phyloP scores from a whole-genome alignment of 2,888 invertebrate genomes.

The Luffia ferchaultella region DNA sequence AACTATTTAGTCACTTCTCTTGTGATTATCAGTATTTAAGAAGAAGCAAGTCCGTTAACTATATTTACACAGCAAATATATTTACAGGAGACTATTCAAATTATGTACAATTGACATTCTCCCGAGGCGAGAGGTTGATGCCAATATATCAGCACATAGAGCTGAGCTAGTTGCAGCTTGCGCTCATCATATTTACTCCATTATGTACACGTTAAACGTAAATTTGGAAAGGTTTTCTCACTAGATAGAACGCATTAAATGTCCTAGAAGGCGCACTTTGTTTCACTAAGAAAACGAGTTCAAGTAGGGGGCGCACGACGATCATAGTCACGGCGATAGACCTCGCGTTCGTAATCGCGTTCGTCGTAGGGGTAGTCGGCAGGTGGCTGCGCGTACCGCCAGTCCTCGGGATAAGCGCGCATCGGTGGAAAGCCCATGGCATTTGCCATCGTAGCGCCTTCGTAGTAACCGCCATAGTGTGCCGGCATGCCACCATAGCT shows the following conservation, averaged over 20 bases:
- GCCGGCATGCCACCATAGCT: conserved; percentile 57
- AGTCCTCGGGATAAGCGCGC: conserved; percentile 52
- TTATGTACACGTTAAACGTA: too few species aligned
- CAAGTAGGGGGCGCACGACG: conserved; percentile 70
- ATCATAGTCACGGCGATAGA: conserved; percentile 71
- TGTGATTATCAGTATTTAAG: conserved; percentile 42
- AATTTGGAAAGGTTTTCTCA: too few species aligned
- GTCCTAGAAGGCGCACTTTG: too few species aligned
- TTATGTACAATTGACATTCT: neutral
- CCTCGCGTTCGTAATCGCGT: conserved; percentile 63
- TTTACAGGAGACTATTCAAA: conserved; percentile 6
- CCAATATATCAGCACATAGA: too few species aligned
- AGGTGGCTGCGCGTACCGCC: conserved; percentile 47
- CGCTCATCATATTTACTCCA: too few species aligned
- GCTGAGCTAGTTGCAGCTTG: too few species aligned
- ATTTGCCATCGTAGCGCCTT: conserved; percentile 45
- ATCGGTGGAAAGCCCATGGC: conserved; percentile 61
- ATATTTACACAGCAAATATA: conserved; percentile 36
- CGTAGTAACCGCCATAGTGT: conserved; percentile 49
- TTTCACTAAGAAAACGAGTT: neutral
- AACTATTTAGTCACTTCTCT: conserved; percentile 62
- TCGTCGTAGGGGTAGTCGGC: conserved; percentile 61
- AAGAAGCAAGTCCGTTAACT: conserved; percentile 33
- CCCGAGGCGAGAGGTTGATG: neutral
- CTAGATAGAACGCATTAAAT: too few species aligned